A percentile compares a stretch with the other conserved stretches of the same genome.
phyloP scores from a whole-genome alignment of 2,888 invertebrate species.

The Dromius quadrimaculatus region DNA sequence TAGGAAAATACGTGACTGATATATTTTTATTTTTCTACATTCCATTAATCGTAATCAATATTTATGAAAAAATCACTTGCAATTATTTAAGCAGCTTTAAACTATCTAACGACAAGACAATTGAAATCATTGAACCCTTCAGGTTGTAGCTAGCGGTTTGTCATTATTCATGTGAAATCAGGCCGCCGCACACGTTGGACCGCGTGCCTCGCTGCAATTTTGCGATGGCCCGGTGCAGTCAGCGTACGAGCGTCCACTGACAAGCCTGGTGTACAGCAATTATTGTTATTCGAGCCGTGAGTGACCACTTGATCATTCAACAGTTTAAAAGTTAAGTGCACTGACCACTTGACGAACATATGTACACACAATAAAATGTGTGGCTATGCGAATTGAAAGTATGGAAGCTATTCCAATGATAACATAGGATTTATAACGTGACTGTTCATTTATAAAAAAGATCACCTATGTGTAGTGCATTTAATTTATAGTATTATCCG shows the following conservation, averaged over 20 bases:
- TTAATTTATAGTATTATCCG: too few species aligned
- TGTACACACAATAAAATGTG: neutral
- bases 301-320: neutral
- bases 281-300: slow-evolving; percentile 22
- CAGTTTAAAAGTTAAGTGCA: too few species aligned
- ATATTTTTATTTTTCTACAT: too few species aligned
- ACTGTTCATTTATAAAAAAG: neutral
- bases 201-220: slow-evolving; percentile 16
- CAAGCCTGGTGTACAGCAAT: slow-evolving; percentile 6
- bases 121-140: neutral
- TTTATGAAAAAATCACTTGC: neutral
- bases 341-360: neutral
- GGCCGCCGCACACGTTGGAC: slow-evolving; percentile 19
- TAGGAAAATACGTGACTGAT: too few species aligned
- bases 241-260: neutral
- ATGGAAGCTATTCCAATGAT: too few species aligned
- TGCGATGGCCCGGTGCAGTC: slow-evolving; percentile 16
- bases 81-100: neutral
- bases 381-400: too few species aligned
- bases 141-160: neutral
- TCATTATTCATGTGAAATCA: neutral
- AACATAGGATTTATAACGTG: neutral
- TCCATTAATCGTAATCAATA: too few species aligned
- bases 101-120: neutral
- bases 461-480: neutral